A percentile compares a stretch with the other conserved stretches of the same genome.
Evolutionary conservation across 2,113 vertebrate species (phyloP).

Genomic region (Athene cunicularia): DNA sequence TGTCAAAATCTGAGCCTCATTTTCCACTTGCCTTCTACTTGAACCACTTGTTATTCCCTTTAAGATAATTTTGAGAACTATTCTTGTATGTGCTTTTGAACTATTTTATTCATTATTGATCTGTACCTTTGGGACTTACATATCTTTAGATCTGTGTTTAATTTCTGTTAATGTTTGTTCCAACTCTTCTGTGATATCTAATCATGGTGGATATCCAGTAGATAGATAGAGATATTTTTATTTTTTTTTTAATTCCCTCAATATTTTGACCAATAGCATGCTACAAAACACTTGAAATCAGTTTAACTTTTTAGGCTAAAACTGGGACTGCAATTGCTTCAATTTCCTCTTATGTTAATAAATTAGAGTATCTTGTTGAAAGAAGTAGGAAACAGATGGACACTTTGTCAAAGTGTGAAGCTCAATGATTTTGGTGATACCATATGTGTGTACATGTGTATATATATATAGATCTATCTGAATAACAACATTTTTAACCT

Average conservation of each 20-base stretch:
- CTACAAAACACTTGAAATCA: not conserved
- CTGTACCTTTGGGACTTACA: not conserved
- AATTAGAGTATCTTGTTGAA: not conserved
- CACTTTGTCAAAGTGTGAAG: not conserved
- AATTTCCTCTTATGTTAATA: not conserved
- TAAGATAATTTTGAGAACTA: not conserved
- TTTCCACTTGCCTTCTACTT: not conserved
- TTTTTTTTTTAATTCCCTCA: not conserved
- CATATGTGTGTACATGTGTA: not conserved
- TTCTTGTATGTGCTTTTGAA: not conserved
- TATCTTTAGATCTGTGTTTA: not conserved
- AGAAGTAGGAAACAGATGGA: slow-evolving; percentile 15
- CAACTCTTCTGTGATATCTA: not conserved
- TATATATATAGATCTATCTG: not conserved
- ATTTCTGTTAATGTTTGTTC: not conserved
- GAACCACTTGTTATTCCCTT: not conserved
- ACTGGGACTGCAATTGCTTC: not conserved
- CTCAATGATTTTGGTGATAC: not conserved
- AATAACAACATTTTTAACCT: slow-evolving; percentile 15
- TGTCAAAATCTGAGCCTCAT: not conserved
- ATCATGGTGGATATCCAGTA: not conserved
- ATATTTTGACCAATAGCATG: not conserved
- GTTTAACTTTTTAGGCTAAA: not conserved
- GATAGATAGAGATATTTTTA: not conserved
- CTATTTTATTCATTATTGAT: not conserved